Conservation (phyloP, 1,140 invertebrate species). For the Formica exsecta region DNA sequence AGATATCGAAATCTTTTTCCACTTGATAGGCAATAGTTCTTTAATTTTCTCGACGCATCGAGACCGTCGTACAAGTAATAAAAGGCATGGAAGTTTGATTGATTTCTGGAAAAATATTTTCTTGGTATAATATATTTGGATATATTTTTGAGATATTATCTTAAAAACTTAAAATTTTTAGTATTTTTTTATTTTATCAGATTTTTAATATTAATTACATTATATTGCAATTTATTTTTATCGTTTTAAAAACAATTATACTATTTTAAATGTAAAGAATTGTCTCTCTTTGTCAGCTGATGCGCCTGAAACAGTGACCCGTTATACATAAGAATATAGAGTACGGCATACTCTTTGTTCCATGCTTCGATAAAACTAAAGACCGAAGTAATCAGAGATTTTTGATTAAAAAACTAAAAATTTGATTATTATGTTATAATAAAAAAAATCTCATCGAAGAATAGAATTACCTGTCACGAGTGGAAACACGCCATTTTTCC, state of each 20-base stretch:
- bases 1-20: slow-evolving; percentile 93
- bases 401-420: background rate
- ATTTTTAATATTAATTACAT: slow-evolving; percentile 7
- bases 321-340: slow-evolving; percentile 21
- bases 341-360: background rate
- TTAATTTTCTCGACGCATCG: slow-evolving; percentile 88
- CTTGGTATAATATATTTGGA: background rate
- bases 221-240: slow-evolving; percentile 4
- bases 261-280: background rate
- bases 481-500: slow-evolving; percentile 95
- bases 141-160: background rate
- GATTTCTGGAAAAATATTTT: slow-evolving; percentile 87
- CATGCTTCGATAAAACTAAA: background rate
- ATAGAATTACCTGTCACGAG: slow-evolving; percentile 89
- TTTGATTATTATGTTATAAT: background rate
- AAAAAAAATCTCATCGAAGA: background rate
- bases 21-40: slow-evolving; percentile 89
- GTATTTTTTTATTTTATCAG: background rate
- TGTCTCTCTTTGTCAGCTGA: background rate
- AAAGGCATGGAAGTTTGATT: slow-evolving; percentile 96
- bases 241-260: background rate
- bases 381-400: background rate
- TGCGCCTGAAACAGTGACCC: background rate
- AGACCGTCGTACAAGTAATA: slow-evolving; percentile 96
- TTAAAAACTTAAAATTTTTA: too few species aligned